Conservation (phyloP, 2,113 vertebrate species). For the Struthio camelus region DNA sequence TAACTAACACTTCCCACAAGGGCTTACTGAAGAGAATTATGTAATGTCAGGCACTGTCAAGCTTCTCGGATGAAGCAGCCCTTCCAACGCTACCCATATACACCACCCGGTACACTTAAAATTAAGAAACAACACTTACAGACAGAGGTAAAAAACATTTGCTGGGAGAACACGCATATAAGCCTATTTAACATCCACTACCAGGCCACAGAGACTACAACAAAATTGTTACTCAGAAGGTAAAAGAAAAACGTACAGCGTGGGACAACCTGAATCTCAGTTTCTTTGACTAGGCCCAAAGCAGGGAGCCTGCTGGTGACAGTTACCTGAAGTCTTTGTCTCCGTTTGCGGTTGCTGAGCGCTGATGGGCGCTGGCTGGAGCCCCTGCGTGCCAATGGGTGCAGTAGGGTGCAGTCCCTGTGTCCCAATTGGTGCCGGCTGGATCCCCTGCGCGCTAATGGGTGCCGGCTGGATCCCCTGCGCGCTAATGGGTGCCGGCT, state of each 20-base stretch:
- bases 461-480: conserved; percentile 91
- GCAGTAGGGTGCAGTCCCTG: conserved; percentile 89
- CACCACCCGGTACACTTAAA: fast-evolving
- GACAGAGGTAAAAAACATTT: neutral
- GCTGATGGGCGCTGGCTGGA: conserved; percentile 85
- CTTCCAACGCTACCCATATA: neutral
- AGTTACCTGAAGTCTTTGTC: conserved; percentile 88
- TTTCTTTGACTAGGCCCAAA: too few relatives aligned
- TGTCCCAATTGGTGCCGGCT: conserved; percentile 87
- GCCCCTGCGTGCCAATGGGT: conserved; percentile 85
- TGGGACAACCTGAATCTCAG: neutral
- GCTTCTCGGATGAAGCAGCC: neutral
- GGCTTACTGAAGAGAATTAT: neutral
- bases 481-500: conserved; percentile 88
- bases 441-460: conserved; percentile 89
- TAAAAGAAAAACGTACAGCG: neutral
- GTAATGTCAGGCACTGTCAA: neutral
- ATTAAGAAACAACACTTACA: neutral
- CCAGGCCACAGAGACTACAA: neutral
- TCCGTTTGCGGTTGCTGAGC: conserved; percentile 84
- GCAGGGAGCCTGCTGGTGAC: neutral
- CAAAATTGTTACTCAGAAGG: fast-evolving
- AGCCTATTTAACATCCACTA: too few relatives aligned
- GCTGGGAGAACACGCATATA: fast-evolving
- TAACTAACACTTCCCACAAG: neutral